A percentile compares a stretch with the other conserved stretches of the same genome.
Evolutionary conservation across 2,797 vertebrate species (phyloP).

Genomic region (Coluber constrictor): DNA sequence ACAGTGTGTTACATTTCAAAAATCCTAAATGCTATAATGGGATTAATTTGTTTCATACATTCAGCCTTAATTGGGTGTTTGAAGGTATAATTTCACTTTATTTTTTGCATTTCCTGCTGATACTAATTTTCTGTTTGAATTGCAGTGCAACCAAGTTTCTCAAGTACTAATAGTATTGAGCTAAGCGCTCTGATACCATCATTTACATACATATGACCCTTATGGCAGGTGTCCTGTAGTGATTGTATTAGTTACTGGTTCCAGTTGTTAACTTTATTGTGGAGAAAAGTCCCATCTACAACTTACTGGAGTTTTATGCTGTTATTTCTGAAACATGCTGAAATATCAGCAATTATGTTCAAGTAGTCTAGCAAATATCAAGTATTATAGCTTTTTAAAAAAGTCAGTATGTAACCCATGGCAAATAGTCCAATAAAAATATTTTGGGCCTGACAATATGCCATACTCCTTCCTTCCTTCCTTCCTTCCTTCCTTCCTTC

Average conservation of each 20-base stretch:
- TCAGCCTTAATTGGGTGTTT: constrained; percentile 13
- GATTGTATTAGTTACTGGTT: constrained; percentile 29
- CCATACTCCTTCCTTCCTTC: neutral
- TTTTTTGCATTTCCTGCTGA: constrained; percentile 3
- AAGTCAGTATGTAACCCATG: neutral
- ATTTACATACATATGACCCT: constrained; percentile 46
- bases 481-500: neutral
- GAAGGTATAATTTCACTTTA: neutral
- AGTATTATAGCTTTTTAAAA: neutral
- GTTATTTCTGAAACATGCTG: neutral
- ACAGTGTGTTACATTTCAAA: neutral
- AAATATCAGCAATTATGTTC: constrained; percentile 8
- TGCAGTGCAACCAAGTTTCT: constrained; percentile 16
- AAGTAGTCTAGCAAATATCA: constrained; percentile 21
- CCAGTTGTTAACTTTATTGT: constrained; percentile 36
- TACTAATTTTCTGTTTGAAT: constrained; percentile 31
- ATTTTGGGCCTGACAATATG: neutral
- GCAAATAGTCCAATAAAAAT: neutral
- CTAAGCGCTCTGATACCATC: constrained; percentile 18
- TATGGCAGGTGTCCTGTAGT: constrained; percentile 25
- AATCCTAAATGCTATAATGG: neutral
- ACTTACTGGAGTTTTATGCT: constrained; percentile 26
- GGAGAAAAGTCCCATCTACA: constrained; percentile 40
- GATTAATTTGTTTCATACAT: constrained; percentile 3
- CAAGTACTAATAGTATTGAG: constrained; percentile 17